These are phyloP conservation scores for Polypedilum vanderplanki DNA, from an alignment of 1,140 invertebrate genomes.

Conservation along the genomic window DNA sequence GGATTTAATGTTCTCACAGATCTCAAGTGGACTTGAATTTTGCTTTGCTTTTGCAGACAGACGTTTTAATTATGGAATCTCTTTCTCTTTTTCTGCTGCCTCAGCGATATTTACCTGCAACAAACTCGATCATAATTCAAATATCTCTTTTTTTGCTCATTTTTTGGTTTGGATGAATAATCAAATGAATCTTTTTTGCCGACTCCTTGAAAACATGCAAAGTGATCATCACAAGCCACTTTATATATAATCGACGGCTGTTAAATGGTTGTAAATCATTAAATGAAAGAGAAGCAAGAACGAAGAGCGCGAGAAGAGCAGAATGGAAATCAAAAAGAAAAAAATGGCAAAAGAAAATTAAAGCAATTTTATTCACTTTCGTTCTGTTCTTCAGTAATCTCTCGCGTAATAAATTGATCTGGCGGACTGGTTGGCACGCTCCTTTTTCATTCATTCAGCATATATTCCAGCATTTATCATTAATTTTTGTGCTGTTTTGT, in stretches of 20 bases:
- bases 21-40: neutral
- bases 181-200: neutral
- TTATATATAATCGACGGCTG: no score
- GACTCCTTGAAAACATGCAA: neutral
- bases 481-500: neutral
- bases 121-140: conserved; percentile 25
- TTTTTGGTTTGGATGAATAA: conserved; percentile 8
- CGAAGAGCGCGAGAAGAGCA: no score
- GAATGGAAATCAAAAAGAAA: no score
- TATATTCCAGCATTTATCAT: neutral
- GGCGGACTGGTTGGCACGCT: conserved; percentile 21
- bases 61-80: conserved; percentile 25
- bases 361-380: conserved; percentile 1
- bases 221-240: neutral
- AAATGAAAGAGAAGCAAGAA: no score
- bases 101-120: neutral
- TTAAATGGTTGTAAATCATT: conserved; percentile 23
- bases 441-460: conserved; percentile 5
- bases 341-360: conserved; percentile 23
- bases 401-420: conserved; percentile 23
- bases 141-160: no score
- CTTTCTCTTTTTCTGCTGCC: neutral
- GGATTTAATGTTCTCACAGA: neutral
- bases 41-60: neutral
- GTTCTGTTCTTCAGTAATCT: neutral